Conservation (phyloP, 2,888 invertebrate genomes). For the Eupithecia tripunctaria region DNA sequence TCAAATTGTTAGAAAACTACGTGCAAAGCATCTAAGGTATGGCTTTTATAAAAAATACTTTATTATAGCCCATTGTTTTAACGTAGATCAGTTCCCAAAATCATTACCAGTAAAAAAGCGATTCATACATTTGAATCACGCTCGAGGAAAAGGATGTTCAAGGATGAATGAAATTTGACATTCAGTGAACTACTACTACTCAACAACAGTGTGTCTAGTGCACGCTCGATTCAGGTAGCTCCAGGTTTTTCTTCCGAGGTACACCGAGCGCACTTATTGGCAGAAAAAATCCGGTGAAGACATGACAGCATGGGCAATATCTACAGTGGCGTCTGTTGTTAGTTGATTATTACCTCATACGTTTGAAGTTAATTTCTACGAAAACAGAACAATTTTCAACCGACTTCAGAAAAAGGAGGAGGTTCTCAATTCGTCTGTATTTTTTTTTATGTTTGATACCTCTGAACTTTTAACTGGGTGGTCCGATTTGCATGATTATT, state of each 20-base stretch:
- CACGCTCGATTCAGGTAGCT: conserved; percentile 64
- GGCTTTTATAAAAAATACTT: conserved; percentile 17
- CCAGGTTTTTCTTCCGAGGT: conserved; percentile 72
- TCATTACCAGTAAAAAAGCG: conserved; percentile 42
- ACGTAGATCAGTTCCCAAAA: conserved; percentile 28
- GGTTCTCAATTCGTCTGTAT: too few relatives aligned
- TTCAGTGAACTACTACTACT: too few relatives aligned
- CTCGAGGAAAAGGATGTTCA: conserved; percentile 79
- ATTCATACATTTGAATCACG: conserved; percentile 73
- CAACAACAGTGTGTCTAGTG: conserved; percentile 60
- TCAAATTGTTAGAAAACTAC: conserved; percentile 5
- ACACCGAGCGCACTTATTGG: conserved; percentile 55
- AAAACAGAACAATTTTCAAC: too few relatives aligned
- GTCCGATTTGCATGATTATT: too few relatives aligned
- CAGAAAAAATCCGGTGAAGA: not conserved
- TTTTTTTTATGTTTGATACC: too few relatives aligned
- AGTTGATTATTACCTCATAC: too few relatives aligned
- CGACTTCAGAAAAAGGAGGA: too few relatives aligned
- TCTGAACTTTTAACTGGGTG: too few relatives aligned
- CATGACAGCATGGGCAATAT: too few relatives aligned
- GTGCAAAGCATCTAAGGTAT: conserved; percentile 21
- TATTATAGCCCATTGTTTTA: conserved; percentile 34
- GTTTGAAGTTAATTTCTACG: too few relatives aligned
- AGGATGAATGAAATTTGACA: conserved; percentile 82
- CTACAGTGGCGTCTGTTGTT: too few relatives aligned